Evolutionary conservation across 2,888 invertebrate genomes (phyloP).

Genomic region (Drosophila formosana): DNA sequence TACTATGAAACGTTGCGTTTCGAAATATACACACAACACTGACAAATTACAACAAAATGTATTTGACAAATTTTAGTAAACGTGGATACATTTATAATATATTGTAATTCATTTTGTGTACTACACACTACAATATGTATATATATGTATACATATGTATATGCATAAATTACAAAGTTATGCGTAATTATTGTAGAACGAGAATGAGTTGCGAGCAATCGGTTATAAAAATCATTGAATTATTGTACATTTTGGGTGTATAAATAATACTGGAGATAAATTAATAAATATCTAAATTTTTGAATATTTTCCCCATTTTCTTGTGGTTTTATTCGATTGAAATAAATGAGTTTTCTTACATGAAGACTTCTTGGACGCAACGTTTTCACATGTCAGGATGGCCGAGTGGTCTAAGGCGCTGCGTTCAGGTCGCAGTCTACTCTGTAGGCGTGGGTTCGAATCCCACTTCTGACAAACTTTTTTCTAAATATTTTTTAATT

Average conservation of each 20-base stretch:
- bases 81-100: slow-evolving; percentile 29
- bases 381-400: slow-evolving; percentile 51
- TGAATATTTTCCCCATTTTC: slow-evolving; percentile 15
- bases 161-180: slow-evolving; percentile 56
- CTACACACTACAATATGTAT: slow-evolving; percentile 18
- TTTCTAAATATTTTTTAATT: slow-evolving; percentile 19
- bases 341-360: slow-evolving; percentile 1
- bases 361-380: background rate
- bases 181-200: slow-evolving; percentile 47
- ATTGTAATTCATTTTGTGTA: slow-evolving; percentile 44
- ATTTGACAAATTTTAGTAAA: slow-evolving; percentile 30
- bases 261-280: slow-evolving; percentile 68
- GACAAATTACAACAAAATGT: slow-evolving; percentile 21
- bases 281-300: slow-evolving; percentile 67
- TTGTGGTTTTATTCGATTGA: background rate
- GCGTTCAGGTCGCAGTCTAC: slow-evolving; percentile 75
- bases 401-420: slow-evolving; percentile 74
- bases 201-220: slow-evolving; percentile 57
- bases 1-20: slow-evolving; percentile 56
- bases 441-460: slow-evolving; percentile 75
- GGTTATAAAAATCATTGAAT: slow-evolving; percentile 57
- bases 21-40: slow-evolving; percentile 9
- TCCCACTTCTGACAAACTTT: slow-evolving; percentile 67
- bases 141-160: slow-evolving; percentile 24
- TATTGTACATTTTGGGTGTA: slow-evolving; percentile 68